Evolutionary conservation across 1,140 invertebrate species (phyloP).

Genomic region (Drosophila willistoni): DNA sequence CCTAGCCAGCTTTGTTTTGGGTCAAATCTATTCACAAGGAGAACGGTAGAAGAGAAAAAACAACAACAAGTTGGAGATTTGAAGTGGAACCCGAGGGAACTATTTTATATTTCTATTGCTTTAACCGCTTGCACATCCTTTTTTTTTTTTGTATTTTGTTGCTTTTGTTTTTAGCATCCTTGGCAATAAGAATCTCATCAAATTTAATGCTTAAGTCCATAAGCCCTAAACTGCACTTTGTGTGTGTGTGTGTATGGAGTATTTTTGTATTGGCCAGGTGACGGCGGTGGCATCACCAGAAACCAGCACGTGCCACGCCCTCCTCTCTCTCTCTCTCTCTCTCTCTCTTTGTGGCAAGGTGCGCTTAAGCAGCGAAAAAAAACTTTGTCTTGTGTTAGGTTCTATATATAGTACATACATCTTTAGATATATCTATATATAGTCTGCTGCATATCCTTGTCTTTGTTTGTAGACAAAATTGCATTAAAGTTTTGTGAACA

Average conservation of each 20-base stretch:
- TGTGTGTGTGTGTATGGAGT: slow-evolving; percentile 17
- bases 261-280: slow-evolving; percentile 53
- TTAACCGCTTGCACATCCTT: background rate
- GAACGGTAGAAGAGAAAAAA: background rate
- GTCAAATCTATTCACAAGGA: slow-evolving; percentile 2
- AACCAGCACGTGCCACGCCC: slow-evolving; percentile 47
- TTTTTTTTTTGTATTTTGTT: background rate
- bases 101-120: slow-evolving; percentile 16
- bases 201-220: slow-evolving; percentile 66
- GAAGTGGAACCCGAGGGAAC: slow-evolving; percentile 14
- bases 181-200: slow-evolving; percentile 66
- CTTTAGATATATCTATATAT: background rate
- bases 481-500: slow-evolving; percentile 69
- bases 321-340: background rate
- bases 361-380: slow-evolving; percentile 20
- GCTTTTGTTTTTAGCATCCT: slow-evolving; percentile 7
- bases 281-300: background rate
- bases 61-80: slow-evolving; percentile 7
- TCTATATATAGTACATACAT: slow-evolving; percentile 4
- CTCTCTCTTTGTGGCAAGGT: background rate
- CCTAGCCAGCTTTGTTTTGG: background rate
- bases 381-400: slow-evolving; percentile 47
- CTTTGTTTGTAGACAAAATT: slow-evolving; percentile 55
- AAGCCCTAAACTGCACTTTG: slow-evolving; percentile 70
- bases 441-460: slow-evolving; percentile 39